phyloP scores from a whole-genome alignment of 2,113 vertebrate genomes.

The Bucco capensis region DNA sequence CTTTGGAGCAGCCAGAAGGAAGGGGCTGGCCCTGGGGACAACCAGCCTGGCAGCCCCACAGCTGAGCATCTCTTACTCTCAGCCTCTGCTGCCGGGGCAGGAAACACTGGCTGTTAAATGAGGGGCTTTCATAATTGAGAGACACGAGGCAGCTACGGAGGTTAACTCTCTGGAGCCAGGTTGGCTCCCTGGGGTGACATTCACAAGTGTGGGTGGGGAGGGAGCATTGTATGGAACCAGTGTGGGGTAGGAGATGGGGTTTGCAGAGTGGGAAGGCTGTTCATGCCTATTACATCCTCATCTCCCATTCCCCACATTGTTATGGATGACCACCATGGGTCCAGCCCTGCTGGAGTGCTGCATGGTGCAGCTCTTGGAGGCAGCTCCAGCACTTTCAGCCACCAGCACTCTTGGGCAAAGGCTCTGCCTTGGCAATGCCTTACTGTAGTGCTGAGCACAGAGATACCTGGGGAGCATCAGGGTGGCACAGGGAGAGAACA shows the following conservation, averaged over 20 bases:
- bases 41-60: accelerated
- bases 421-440: neutral
- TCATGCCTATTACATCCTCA: accelerated
- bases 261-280: neutral
- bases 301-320: accelerated
- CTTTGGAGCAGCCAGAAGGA: neutral
- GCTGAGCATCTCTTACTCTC: neutral
- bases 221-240: neutral
- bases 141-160: accelerated
- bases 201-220: neutral
- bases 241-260: neutral
- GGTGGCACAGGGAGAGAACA: accelerated
- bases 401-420: neutral
- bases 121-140: neutral
- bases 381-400: accelerated
- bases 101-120: neutral
- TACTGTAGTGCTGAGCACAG: accelerated
- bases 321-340: neutral
- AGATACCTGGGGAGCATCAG: neutral
- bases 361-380: neutral
- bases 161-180: neutral
- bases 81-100: neutral
- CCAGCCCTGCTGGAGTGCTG: neutral
- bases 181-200: neutral
- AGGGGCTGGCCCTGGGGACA: neutral